These are phyloP conservation scores for Percopsis omiscomaycus DNA, from an alignment of 2,797 vertebrate species.

Conservation along the genomic window DNA sequence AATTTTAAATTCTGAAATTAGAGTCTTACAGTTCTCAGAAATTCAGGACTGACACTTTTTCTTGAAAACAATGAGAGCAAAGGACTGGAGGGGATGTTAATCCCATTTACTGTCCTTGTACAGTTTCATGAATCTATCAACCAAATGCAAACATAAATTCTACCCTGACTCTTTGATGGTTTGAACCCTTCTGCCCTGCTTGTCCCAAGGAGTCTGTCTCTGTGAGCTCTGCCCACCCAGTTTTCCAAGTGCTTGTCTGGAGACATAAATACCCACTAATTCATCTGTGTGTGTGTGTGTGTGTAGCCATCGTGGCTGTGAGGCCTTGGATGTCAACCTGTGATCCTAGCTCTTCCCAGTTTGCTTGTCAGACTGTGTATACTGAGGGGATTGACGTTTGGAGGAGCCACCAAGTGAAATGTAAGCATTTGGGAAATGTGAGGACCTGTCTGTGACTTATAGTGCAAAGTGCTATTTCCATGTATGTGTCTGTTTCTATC, in stretches of 20 bases:
- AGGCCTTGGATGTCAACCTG: conserved; percentile 56
- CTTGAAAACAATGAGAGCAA: too few relatives aligned
- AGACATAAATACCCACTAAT: conserved; percentile 40
- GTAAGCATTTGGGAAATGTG: conserved; percentile 74
- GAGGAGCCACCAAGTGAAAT: conserved; percentile 66
- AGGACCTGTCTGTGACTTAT: conserved; percentile 64
- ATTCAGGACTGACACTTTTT: too few relatives aligned
- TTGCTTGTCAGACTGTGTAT: conserved; percentile 59
- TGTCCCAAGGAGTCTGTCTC: conserved; percentile 17
- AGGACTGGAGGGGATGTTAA: too few relatives aligned
- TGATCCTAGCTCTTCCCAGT: conserved; percentile 42
- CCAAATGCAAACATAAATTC: conserved; percentile 1
- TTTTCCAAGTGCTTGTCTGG: conserved; percentile 39
- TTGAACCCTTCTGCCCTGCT: conserved; percentile 14
- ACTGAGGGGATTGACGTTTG: conserved; percentile 59
- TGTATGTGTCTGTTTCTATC: not conserved
- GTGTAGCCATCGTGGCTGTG: conserved; percentile 41
- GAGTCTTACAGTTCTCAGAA: too few relatives aligned
- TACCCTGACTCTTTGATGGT: conserved; percentile 4
- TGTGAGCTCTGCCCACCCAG: conserved; percentile 25
- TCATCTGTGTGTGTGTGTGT: conserved; percentile 21
- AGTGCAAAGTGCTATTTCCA: not conserved
- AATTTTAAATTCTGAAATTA: too few relatives aligned
- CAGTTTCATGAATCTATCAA: too few relatives aligned
- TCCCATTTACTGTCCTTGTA: too few relatives aligned